Evolutionary conservation across 1,140 invertebrate genomes (phyloP).

Genomic region (Caenorhabditis latens): DNA sequence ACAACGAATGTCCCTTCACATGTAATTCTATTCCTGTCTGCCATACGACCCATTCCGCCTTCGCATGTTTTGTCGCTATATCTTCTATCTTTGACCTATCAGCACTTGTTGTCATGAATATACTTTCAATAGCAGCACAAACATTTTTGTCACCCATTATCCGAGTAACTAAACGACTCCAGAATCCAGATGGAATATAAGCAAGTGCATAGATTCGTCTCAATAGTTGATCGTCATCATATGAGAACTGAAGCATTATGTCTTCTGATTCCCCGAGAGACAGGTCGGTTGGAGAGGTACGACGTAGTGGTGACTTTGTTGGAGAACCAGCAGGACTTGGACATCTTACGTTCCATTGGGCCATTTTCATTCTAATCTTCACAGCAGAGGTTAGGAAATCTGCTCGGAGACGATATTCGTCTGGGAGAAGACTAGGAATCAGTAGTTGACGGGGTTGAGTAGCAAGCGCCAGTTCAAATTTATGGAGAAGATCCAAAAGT

Average conservation of each 20-base stretch:
- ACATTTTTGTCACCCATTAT: slow-evolving; percentile 60
- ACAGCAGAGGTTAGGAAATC: slow-evolving; percentile 79
- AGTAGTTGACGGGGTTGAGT: slow-evolving; percentile 92
- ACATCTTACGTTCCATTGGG: slow-evolving; percentile 48
- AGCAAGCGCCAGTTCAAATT: slow-evolving; percentile 97
- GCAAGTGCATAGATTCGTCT: slow-evolving; percentile 83
- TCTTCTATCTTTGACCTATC: slow-evolving; percentile 33
- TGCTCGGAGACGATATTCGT: slow-evolving; percentile 83
- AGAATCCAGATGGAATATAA: slow-evolving; percentile 97
- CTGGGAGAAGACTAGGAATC: slow-evolving; percentile 91
- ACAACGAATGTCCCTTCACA: slow-evolving; percentile 82
- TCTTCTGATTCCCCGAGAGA: slow-evolving; percentile 2
- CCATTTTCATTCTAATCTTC: slow-evolving; percentile 69
- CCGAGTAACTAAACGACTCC: slow-evolving; percentile 92
- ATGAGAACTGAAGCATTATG: slow-evolving; percentile 56
- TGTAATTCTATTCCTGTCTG: slow-evolving; percentile 87
- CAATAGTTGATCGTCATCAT: slow-evolving; percentile 65
- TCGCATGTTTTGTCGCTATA: slow-evolving; percentile 79
- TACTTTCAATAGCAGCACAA: slow-evolving; percentile 45
- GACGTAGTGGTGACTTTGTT: slow-evolving; percentile 11
- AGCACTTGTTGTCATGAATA: slow-evolving; percentile 48
- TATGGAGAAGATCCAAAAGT: slow-evolving; percentile 90
- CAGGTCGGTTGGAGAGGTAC: background rate
- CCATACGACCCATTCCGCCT: slow-evolving; percentile 93
- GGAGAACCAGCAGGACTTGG: slow-evolving; percentile 32